phyloP scores from a whole-genome alignment of 1,140 invertebrate genomes.

The Caenorhabditis tropicalis region DNA sequence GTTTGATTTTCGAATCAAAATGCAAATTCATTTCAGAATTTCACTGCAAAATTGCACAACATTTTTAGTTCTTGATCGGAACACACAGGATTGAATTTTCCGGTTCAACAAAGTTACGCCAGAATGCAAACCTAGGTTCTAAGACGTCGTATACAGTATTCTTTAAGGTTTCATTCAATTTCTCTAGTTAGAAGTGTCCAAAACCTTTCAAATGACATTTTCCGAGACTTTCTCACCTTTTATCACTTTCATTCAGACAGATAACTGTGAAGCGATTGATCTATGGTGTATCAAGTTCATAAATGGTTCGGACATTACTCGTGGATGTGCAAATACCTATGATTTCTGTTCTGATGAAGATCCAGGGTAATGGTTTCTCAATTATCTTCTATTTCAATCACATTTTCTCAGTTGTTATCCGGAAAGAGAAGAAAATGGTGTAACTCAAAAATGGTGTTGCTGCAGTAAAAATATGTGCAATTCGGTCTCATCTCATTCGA shows the following conservation, averaged over 20 bases:
- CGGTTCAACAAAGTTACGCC: no score
- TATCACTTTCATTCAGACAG: not conserved
- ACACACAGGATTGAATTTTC: not conserved
- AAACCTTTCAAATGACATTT: not conserved
- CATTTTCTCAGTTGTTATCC: slow-evolving; percentile 22
- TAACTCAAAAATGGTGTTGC: slow-evolving; percentile 35
- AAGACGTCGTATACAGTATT: no score
- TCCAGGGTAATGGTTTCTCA: not conserved
- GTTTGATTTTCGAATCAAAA: no score
- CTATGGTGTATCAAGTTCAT: slow-evolving; percentile 24
- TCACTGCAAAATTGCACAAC: no score
- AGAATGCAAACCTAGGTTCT: no score
- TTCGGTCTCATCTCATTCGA: not conserved
- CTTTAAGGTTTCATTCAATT: no score
- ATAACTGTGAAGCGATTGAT: not conserved
- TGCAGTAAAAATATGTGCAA: slow-evolving; percentile 37
- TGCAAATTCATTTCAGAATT: no score
- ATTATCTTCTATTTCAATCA: not conserved
- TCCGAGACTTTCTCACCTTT: not conserved
- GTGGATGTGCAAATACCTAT: slow-evolving; percentile 33
- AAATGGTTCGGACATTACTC: not conserved
- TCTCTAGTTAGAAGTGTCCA: not conserved
- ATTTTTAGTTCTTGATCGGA: no score
- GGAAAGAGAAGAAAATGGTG: not conserved
- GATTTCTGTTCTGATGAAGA: slow-evolving; percentile 10